Conservation (phyloP, 2,888 invertebrate genomes). For the Physocephala rufipes region DNA sequence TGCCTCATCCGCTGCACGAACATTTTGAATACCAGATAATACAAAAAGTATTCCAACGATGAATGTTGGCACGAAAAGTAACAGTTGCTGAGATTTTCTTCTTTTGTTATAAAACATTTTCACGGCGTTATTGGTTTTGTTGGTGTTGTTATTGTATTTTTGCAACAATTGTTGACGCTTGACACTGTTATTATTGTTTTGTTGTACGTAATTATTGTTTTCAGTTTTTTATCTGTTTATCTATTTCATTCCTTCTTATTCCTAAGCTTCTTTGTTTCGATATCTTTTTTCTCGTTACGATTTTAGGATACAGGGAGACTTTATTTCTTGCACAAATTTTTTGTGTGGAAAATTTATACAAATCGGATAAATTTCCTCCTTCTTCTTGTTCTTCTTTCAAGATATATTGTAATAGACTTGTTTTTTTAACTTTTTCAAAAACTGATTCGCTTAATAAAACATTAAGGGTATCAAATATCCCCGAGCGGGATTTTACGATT, state of each 20-base stretch:
- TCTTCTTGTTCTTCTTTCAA: no score
- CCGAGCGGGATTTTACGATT: no score
- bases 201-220: neutral
- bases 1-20: conserved; percentile 53
- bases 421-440: no score
- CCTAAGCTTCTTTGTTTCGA: neutral
- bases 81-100: conserved; percentile 44
- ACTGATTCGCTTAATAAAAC: no score
- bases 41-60: conserved; percentile 58
- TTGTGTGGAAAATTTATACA: neutral
- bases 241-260: neutral
- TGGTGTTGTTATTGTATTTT: no score
- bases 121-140: conserved; percentile 43
- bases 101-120: conserved; percentile 44
- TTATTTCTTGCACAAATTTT: no score
- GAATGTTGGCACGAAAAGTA: conserved; percentile 46
- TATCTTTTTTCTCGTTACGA: neutral
- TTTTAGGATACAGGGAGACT: no score
- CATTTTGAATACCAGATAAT: conserved; percentile 55
- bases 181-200: conserved; percentile 15
- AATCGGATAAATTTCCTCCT: neutral
- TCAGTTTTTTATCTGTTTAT: conserved; percentile 1
- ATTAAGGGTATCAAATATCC: no score
- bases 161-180: neutral
- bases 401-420: no score